These are phyloP conservation scores for Vollenhovia emeryi DNA, from an alignment of 1,140 invertebrate species.

Conservation along the genomic window DNA sequence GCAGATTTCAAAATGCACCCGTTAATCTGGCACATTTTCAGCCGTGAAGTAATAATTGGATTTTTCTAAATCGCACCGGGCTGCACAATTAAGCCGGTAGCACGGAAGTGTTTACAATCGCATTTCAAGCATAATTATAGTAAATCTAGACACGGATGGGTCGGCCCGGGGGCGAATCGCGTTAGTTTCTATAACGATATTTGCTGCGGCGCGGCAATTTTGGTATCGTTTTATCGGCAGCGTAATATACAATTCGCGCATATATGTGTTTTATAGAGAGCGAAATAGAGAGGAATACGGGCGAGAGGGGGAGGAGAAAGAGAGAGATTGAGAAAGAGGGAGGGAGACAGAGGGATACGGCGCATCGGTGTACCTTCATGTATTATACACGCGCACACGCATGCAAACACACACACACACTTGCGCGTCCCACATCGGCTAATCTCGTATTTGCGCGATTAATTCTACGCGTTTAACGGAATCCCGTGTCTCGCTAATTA, in stretches of 20 bases:
- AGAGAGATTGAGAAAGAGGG: neutral
- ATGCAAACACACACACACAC: conserved; percentile 52
- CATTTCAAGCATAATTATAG: conserved; percentile 72
- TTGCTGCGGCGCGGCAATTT: conserved; percentile 77
- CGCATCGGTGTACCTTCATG: neutral
- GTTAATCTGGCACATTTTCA: neutral
- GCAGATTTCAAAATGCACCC: neutral
- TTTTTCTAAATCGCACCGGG: conserved; percentile 11
- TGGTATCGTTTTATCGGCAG: conserved; percentile 77
- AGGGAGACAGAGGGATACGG: neutral
- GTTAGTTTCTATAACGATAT: conserved; percentile 81
- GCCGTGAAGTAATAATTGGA: neutral
- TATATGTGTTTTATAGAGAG: conserved; percentile 28
- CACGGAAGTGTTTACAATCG: conserved; percentile 66
- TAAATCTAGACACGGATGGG: conserved; percentile 72
- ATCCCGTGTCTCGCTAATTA: conserved; percentile 82
- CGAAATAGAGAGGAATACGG: neutral
- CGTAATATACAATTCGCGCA: conserved; percentile 54
- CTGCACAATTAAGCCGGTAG: conserved; percentile 26
- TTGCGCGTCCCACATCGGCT: conserved; percentile 73
- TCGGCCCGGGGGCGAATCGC: conserved; percentile 77
- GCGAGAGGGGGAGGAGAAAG: neutral
- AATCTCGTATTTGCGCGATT: conserved; percentile 82
- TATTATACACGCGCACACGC: conserved; percentile 46
- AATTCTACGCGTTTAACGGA: conserved; percentile 81